Evolutionary conservation across 1,140 invertebrate genomes (phyloP), one percentile per base, ranked within the genome.

Genomic region (Bradysia coprophila): DNA sequence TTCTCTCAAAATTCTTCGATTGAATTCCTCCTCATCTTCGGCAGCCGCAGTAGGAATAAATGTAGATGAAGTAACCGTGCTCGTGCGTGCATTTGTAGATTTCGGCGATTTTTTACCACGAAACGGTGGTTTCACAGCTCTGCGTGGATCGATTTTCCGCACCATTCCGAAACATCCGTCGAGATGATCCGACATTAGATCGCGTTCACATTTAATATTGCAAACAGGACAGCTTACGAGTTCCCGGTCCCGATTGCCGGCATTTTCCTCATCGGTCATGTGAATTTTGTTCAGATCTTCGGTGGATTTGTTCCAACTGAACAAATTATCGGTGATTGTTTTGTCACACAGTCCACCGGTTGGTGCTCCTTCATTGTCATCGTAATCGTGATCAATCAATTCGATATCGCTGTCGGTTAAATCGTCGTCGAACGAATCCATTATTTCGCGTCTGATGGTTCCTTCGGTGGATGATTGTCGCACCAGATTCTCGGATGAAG

Each of bases 141-240:
- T n/a, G n/a, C n/a, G n/a, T n/a, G n/a, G n/a, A n/a, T n/a, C n/a
- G 4, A 60, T 43, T 18, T 43, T 46, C 3, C 45, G 38, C 5
- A 43, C 45, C 16, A 59, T 56, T 22, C 49, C 49, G 19, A 38
- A 51, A 41, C 57, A 60, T 11, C 57, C 57, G 4, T 60, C 50
- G 31, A 60, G 43, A 34, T 60, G 57, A 37, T 57, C 54, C 0
- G 31, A 33, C 8, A 60, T 46, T 16, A 50, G 42, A 0, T 41
- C 43, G 2, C 57, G 50, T 21, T 42, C 48, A 41, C 59, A 44
- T 28, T 51, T 52, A 9, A 49, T 48, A 18, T 56, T 50, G 23
- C 65, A 67, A 15, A 59, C 54, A 9, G 65, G 65, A 39, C 66
- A 68, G 5, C 32, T 49, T 9, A 62, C 52, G 6, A 54, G 59